A percentile compares a stretch with the other conserved stretches of the same genome.
phyloP scores from a whole-genome alignment of 2,888 invertebrate genomes.

The Tiphia femorata region DNA sequence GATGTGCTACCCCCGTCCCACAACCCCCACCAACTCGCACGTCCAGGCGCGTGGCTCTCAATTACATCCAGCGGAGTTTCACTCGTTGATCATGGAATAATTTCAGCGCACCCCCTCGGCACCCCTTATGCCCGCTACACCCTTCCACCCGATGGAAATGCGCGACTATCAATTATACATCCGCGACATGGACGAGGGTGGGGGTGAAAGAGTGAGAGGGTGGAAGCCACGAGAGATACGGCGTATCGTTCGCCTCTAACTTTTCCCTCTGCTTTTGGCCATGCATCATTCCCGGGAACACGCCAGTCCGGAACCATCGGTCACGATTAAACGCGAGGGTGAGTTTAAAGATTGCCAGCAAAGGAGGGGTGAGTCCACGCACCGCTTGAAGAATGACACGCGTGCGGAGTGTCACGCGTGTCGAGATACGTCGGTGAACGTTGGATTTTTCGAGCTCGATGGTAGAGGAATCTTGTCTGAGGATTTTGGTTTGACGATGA shows the following conservation, averaged over 20 bases:
- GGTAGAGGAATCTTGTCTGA: no score
- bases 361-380: background rate
- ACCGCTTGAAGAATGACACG: background rate
- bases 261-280: background rate
- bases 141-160: slow-evolving; percentile 25
- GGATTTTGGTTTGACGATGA: no score
- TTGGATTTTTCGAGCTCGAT: no score
- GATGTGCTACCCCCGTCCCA: no score
- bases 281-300: slow-evolving; percentile 1
- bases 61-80: slow-evolving; percentile 19
- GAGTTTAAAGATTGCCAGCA: slow-evolving; percentile 1
- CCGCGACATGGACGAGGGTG: no score
- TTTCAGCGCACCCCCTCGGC: slow-evolving; percentile 20
- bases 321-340: slow-evolving; percentile 6
- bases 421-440: no score
- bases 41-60: slow-evolving; percentile 23
- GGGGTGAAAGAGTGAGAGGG: no score
- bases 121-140: no score
- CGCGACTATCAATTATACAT: slow-evolving; percentile 34
- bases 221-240: no score
- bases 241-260: background rate
- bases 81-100: slow-evolving; percentile 37
- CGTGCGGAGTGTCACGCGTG: background rate
- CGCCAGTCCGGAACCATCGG: background rate
- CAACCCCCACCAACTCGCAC: no score